A percentile compares a stretch with the other conserved stretches of the same genome.
phyloP scores from a whole-genome alignment of 2,113 vertebrate genomes.

The Coregonus clupeaformis region DNA sequence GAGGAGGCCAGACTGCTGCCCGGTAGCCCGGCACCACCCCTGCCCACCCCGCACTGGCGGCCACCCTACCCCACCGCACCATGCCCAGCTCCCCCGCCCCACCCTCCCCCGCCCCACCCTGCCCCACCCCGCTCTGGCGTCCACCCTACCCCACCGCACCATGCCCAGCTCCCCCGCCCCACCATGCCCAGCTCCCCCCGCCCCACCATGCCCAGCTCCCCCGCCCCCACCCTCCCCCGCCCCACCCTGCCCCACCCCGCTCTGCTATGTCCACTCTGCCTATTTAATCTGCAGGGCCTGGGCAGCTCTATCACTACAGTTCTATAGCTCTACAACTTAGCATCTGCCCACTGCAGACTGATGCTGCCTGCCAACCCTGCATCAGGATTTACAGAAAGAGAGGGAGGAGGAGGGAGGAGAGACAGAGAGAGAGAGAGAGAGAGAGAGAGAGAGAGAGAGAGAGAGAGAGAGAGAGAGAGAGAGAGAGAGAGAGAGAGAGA shows the following conservation, averaged over 20 bases:
- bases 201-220: conserved; percentile 26
- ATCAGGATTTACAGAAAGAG: no score
- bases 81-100: conserved; percentile 28
- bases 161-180: no score
- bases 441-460: no score
- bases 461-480: no score
- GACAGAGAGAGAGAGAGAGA: no score
- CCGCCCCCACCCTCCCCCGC: conserved; percentile 12
- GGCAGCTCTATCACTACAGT: conserved; percentile 44
- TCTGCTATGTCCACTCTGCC: neutral
- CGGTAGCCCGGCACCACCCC: neutral
- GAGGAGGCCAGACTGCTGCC: conserved; percentile 50
- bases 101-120: neutral
- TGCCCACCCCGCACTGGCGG: conserved; percentile 24
- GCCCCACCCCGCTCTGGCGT: neutral
- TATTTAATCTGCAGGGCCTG: conserved; percentile 58
- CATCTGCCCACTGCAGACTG: no score
- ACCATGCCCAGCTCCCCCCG: conserved; percentile 10
- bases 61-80: no score
- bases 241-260: neutral
- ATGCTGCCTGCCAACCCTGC: no score
- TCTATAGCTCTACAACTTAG: no score
- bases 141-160: neutral
- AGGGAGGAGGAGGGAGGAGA: no score
- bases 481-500: no score